Evolutionary conservation across 2,888 invertebrate species (phyloP), one percentile per base, ranked within the genome.

Genomic region (Acheta domesticus): DNA sequence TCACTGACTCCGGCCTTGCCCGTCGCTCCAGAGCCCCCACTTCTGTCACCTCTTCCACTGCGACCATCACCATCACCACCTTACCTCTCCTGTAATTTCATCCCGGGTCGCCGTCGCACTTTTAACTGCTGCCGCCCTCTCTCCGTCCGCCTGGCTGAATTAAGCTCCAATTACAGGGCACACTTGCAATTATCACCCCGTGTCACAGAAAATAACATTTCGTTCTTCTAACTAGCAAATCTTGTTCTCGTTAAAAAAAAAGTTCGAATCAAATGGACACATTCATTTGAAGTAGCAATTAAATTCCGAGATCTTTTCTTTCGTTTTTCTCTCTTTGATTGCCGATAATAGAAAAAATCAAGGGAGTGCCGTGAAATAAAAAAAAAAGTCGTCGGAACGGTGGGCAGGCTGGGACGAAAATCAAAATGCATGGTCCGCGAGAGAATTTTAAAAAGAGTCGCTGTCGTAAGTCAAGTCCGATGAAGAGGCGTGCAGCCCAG

Each of bases 251-350:
- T 79, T 79, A 76, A 79, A 62, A 62, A 75, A 79, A 79, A 36
- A 48, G 50, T 76, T 20, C 49, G 14, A 78, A 74, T 78, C 36
- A 78, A 74, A 78, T 74, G 78, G 48, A 78, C 74, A 36, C 48
- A 74, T 49, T 62, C 76, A 48, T 62, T 80, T 49, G 49, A 49
- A 77, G 50, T 48, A 80, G 80, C 78, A 80, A 80, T 80, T 80
- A 80, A 77, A 80, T 80, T 78, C 74, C 14, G 49, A 12, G 76
- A 73, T 49, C 23, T 76, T 77, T 49, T 74, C 62, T 78, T 78
- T 48, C 49, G 14, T 21, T 49, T 79, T 75, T 48, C n/a, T 75
- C 19, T 77, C 74, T 23, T 23, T 77, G 48, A 49, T 74, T 73
- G 16, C 14, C 77, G 23, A 78, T 36, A n/a, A 49, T 78, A 62